phyloP scores from a whole-genome alignment of 1,140 invertebrate genomes.

The Drosophila murphyi region DNA sequence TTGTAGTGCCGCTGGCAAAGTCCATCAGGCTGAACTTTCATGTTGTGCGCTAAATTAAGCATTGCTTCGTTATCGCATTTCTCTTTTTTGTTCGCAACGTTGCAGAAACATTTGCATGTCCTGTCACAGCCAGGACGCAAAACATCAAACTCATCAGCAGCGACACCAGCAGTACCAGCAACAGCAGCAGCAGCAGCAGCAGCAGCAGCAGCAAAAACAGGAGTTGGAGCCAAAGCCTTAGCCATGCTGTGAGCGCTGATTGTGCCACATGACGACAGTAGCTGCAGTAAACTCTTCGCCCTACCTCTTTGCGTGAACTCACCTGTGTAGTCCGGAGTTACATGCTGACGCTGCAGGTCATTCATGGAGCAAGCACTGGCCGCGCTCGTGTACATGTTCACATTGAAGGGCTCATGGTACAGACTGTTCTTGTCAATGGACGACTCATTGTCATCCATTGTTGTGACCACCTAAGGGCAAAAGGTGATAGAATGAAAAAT shows the following conservation, averaged over 20 bases:
- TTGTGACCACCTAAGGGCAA: conserved; percentile 74
- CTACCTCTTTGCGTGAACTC: conserved; percentile 49
- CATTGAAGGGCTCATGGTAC: conserved; percentile 85
- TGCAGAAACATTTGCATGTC: conserved; percentile 77
- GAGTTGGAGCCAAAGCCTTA: conserved; percentile 37
- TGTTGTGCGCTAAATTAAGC: conserved; percentile 80
- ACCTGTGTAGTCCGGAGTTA: conserved; percentile 85
- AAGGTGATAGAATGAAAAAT: conserved; percentile 25
- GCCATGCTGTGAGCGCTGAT: conserved; percentile 56
- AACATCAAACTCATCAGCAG: conserved; percentile 78
- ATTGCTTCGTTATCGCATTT: conserved; percentile 55
- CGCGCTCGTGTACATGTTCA: conserved; percentile 85
- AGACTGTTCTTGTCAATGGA: conserved; percentile 85
- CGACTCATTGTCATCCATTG: conserved; percentile 84
- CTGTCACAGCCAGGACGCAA: conserved; percentile 76
- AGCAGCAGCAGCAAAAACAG: not conserved
- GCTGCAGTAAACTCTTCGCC: conserved; percentile 46
- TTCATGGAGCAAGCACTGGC: conserved; percentile 84
- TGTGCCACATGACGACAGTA: conserved; percentile 48
- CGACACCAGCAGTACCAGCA: conserved; percentile 57
- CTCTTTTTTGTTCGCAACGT: conserved; percentile 23
- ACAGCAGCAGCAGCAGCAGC: not conserved
- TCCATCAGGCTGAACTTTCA: conserved; percentile 54
- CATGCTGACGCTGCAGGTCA: conserved; percentile 84
- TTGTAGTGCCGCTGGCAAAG: conserved; percentile 24